Base-by-base conservation (phyloP, 2,113 vertebrate genomes). In the Malurus cyaneus region DNA sequence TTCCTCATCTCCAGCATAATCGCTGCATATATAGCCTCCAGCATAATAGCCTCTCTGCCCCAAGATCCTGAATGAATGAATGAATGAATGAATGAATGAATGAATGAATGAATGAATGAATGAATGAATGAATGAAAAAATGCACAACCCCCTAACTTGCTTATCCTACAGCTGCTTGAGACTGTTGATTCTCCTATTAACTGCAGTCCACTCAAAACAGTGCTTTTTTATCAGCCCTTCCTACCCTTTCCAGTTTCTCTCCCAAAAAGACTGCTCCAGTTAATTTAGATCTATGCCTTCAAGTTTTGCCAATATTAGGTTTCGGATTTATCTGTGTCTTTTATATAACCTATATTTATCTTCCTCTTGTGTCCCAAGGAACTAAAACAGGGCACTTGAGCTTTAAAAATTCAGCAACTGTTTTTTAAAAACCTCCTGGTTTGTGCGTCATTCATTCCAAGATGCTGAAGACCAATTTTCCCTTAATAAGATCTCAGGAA, bases 401-500 rank as follows among this genome's bases (percentile, higher is more conserved):
- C 61, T 71, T 90, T 90, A 83, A 90, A 94, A 80, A 81, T 18
- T 60, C 57, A 80, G 53, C 3, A 4, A 53, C 9, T 8, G 13
- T 53, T 83, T 94, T 74, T 70, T 13, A 65, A 88, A 94, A 80
- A 24, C 6, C 19, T 73, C 39, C 26, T 53, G 19, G 3, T 95
- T 92, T 88, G 18, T 72, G 54, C 1, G 3, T 56, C 60, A 64
- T 89, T 84, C 34, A 34, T 81, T 94, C 50, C 18, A 28, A 88
- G 23, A 60, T 2, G 4, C 36, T 17, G 4, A 93, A 95, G 69
- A 79, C 70, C 54, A 82, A 46, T 93, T 95, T 96, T 81, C 31
- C 32, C 12, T 93, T 92, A 95, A 92, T 46, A 84, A 86, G 17
- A 11, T 87, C 64, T 88, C 47, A 66, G 82, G 72, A 86, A 92